Evolutionary conservation across 2,797 vertebrate species (phyloP).

Genomic region (Potorous gilbertii): DNA sequence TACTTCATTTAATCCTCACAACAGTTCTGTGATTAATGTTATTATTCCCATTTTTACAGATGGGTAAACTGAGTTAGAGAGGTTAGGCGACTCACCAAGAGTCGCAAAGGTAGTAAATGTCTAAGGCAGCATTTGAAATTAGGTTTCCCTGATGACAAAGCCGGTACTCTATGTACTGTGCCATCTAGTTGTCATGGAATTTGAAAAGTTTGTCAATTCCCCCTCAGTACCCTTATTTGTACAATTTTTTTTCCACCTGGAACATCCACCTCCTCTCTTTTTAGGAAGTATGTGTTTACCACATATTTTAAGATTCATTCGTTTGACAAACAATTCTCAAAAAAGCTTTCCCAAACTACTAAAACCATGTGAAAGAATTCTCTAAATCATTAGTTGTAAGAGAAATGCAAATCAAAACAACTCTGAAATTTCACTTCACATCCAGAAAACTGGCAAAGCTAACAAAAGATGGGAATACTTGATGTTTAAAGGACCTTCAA

Average conservation of each 20-base stretch:
- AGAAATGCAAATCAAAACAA: not conserved
- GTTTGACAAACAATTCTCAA: not conserved
- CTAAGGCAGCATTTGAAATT: not conserved
- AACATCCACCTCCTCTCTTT: not conserved
- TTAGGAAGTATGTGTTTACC: not conserved
- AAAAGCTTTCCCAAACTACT: not conserved
- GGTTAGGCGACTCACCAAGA: not conserved
- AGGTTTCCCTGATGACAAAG: not conserved
- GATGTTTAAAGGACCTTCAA: not conserved
- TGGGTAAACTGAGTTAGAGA: not conserved
- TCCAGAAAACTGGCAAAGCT: not conserved
- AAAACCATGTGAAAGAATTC: not conserved
- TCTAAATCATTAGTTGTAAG: not conserved
- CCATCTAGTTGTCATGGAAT: not conserved
- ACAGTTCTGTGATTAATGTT: not conserved
- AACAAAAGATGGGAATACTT: not conserved
- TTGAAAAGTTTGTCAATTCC: not conserved
- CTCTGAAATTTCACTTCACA: not conserved
- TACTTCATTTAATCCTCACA: not conserved
- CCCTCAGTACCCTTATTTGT: not conserved
- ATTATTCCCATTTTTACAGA: not conserved
- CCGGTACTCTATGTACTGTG: not conserved
- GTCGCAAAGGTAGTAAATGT: not conserved
- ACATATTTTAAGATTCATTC: not conserved
- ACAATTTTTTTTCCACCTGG: not conserved